Conservation (phyloP, 2,888 invertebrate species). For the Hirtodrosophila confusa region DNA sequence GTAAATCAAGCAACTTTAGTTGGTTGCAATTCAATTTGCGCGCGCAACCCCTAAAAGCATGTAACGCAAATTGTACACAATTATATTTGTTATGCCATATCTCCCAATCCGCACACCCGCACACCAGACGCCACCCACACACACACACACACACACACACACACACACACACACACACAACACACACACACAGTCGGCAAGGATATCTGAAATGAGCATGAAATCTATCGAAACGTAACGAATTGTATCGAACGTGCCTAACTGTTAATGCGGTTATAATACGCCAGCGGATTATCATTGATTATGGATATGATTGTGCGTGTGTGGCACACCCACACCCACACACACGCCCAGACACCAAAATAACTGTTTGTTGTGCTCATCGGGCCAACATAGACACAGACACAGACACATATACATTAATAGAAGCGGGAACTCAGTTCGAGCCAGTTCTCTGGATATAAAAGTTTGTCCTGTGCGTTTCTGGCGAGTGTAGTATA, state of each 20-base stretch:
- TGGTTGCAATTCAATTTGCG: slow-evolving; percentile 70
- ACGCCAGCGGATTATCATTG: slow-evolving; percentile 79
- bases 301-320: slow-evolving; percentile 65
- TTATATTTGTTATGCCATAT: slow-evolving; percentile 61
- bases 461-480: slow-evolving; percentile 54
- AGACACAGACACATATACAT: slow-evolving; percentile 20
- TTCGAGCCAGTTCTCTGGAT: slow-evolving; percentile 18
- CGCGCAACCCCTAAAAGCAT: slow-evolving; percentile 23
- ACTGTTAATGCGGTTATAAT: slow-evolving; percentile 80
- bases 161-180: not conserved
- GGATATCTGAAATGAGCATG: slow-evolving; percentile 69
- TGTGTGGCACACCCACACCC: too few relatives aligned
- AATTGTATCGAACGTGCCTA: slow-evolving; percentile 76
- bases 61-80: slow-evolving; percentile 69
- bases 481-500: slow-evolving; percentile 38
- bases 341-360: slow-evolving; percentile 45
- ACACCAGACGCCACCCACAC: not conserved
- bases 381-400: slow-evolving; percentile 37
- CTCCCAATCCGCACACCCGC: not conserved
- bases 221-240: slow-evolving; percentile 76
- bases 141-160: not conserved
- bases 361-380: slow-evolving; percentile 56
- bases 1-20: slow-evolving; percentile 35
- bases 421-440: slow-evolving; percentile 11
- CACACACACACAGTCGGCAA: not conserved